These are phyloP conservation scores for Oryzias woworae DNA, from an alignment of 2,113 vertebrate species.

Conservation along the genomic window DNA sequence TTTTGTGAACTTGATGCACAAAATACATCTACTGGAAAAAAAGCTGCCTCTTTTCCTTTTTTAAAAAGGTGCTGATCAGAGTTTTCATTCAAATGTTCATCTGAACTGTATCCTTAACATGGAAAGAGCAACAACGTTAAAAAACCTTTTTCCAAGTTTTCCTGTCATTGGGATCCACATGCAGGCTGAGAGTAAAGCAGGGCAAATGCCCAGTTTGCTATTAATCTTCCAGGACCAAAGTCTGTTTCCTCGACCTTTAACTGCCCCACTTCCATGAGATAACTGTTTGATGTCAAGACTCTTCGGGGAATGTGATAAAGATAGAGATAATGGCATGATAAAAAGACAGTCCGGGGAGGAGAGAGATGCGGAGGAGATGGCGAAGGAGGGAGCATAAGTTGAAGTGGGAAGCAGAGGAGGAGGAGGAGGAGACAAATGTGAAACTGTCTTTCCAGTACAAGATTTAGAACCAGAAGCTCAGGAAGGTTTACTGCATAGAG, in stretches of 20 bases:
- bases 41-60: no score
- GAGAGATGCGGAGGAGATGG: constrained; percentile 50
- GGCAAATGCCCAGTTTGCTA: constrained; percentile 25
- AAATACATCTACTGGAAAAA: no score
- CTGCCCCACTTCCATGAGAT: constrained; percentile 28
- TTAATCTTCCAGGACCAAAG: constrained; percentile 24
- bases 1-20: no score
- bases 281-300: constrained; percentile 24
- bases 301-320: constrained; percentile 36
- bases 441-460: constrained; percentile 4
- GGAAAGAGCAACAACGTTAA: no score
- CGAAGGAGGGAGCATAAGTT: constrained; percentile 37
- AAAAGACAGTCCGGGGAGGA: constrained; percentile 29
- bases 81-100: no score
- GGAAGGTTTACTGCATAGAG: neutral
- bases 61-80: no score
- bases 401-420: constrained; percentile 36
- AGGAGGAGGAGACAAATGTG: constrained; percentile 46
- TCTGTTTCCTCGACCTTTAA: constrained; percentile 20
- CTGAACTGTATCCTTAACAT: no score
- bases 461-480: constrained; percentile 4
- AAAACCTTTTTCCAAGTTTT: no score
- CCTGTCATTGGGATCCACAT: no score
- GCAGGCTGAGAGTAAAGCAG: neutral
- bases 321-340: constrained; percentile 31